Evolutionary conservation across 2,888 invertebrate genomes (phyloP), one percentile per base, ranked within the genome.

Genomic region (Tromatobia lineatoria): DNA sequence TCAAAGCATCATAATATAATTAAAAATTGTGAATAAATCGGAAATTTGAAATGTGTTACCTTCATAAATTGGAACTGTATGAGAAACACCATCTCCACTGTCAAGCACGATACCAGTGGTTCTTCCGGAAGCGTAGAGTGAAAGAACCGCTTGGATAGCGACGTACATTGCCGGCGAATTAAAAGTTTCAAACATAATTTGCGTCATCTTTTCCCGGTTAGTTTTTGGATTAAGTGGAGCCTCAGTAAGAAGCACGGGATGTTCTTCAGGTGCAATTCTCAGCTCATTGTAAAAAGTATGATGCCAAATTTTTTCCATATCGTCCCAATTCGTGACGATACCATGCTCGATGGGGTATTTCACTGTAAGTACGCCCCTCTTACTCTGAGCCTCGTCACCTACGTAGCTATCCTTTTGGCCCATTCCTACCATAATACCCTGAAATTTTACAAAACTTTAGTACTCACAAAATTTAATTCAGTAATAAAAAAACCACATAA

Each of bases 231-330:
- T 96, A 67, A 98, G 95, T 0, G 98, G 98, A 64, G 97, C 97
- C 91, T 98, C 96, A 2, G 97, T 96, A 85, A 97, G 95, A 89
- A 98, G 95, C 47, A 98, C 96, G 18, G 96, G 97, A 88, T 97
- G 96, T 89, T 96, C 96, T 93, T 98, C 98, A 0, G 98, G 98
- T 3, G 97, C 96, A 13, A 97, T 96, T 88, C 96, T 95, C 77
- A 98, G 94, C 91, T 97, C 97, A 91, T 96, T 97, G 94, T 97
- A 98, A 94, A 97, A 98, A 29, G 96, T 96, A 93, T 98, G 97
- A 92, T 97, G 97, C 97, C 97, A 98, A 88, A 98, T 96, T 93
- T 97, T 98, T 94, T 98, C 98, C 96, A 98, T 97, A 90, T 97
- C 97, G 88, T 97, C 97, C 97, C 97, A 98, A 93, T 97, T 96